Base-by-base conservation (phyloP, 2,888 invertebrate species). In the Apodemia hepburni region DNA sequence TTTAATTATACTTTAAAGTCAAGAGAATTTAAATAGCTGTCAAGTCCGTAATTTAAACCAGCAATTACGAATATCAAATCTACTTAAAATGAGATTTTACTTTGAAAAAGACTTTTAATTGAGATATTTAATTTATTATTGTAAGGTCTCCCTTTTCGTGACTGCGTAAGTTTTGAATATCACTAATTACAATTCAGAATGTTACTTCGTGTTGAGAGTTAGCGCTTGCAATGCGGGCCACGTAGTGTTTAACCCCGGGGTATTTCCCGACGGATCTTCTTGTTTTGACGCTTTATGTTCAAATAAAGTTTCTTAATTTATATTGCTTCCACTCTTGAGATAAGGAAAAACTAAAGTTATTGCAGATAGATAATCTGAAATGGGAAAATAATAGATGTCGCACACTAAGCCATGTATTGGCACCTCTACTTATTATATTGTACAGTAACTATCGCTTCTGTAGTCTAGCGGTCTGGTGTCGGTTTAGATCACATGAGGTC, bases 211-310 rank as follows among this genome's bases (percentile, higher is more conserved):
- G 29, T n/a, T 54, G 15, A 45, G 61, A 58, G 38, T 35, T 22
- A 35, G 58, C 61, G 8, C 17, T 61, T 33, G 57, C 17, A 9
- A 61, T 57, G 57, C 61, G 29, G 29, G 8, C 61, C 61, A 61
- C 61, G 61, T 61, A 61, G 45, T 54, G 54, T 17, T 58, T 61
- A 61, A 33, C 61, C 61, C 35, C 61, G 61, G 58, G 58, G 58
- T 57, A 33, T 22, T 58, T 58, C 47, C 47, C 47, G 29, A 58
- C 58, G 22, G 61, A 61, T 58, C 61, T 47, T 47, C 33, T 61
- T 61, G 61, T 61, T 58, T 61, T 61, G 61, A 61, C 58, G 61
- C 58, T 58, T 61, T 18, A 57, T 33, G 61, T 58, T 57, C 54
- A 58, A 47, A 45, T 47, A 45, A 45, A 61, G 54, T 45, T 57